Conservation (phyloP, 2,888 invertebrate species). For the Cheilosia soror region DNA sequence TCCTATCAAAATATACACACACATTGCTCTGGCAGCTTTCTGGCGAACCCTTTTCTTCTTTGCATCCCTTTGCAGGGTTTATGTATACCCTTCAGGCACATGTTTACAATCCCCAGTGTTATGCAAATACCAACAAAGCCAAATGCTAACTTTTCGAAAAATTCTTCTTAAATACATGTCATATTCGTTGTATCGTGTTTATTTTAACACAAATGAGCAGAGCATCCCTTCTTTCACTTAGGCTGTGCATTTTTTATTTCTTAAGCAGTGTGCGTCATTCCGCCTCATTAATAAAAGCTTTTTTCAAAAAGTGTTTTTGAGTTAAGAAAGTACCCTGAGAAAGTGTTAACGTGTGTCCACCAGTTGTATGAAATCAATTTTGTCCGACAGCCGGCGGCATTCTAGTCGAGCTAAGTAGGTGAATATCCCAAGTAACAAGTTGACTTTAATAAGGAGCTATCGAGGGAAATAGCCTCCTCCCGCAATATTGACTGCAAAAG, state of each 20-base stretch:
- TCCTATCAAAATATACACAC: slow-evolving; percentile 62
- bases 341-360: background rate
- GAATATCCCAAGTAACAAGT: no score
- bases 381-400: no score
- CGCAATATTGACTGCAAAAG: no score
- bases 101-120: slow-evolving; percentile 64
- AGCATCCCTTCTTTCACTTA: slow-evolving; percentile 13
- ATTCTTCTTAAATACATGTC: slow-evolving; percentile 54
- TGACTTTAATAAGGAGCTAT: no score
- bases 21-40: slow-evolving; percentile 36
- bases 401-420: no score
- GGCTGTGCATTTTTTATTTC: background rate
- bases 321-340: background rate
- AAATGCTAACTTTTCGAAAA: slow-evolving; percentile 64
- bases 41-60: slow-evolving; percentile 49
- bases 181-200: slow-evolving; percentile 11
- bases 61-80: background rate
- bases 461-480: no score
- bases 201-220: slow-evolving; percentile 40
- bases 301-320: slow-evolving; percentile 38
- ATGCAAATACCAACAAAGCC: slow-evolving; percentile 69
- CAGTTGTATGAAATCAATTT: no score
- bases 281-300: slow-evolving; percentile 29
- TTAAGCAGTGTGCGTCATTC: background rate
- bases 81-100: slow-evolving; percentile 46